phyloP scores from a whole-genome alignment of 2,113 vertebrate species.

The Lucifuga dentata region DNA sequence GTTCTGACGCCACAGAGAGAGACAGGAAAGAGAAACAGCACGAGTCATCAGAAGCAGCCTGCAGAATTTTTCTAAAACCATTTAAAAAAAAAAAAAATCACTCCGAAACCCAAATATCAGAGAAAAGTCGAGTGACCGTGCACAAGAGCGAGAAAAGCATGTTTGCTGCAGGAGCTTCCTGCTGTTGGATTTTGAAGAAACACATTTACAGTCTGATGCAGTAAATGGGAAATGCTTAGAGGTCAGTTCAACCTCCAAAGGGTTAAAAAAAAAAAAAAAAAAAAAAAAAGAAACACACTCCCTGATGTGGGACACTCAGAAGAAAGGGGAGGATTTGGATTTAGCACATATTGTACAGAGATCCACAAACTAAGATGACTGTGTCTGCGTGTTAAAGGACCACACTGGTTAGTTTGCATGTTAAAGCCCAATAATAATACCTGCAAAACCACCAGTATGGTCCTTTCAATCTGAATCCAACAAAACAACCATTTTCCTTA shows the following conservation, averaged over 20 bases:
- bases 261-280: not conserved
- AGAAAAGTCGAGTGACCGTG: slow-evolving; percentile 12
- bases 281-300: slow-evolving; percentile 36
- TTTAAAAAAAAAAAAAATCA: slow-evolving; percentile 16
- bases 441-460: no score
- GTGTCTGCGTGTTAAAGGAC: no score
- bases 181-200: slow-evolving; percentile 30
- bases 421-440: no score
- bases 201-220: slow-evolving; percentile 8
- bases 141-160: not conserved
- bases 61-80: not conserved
- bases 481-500: no score
- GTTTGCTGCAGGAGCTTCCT: slow-evolving; percentile 1
- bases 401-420: no score
- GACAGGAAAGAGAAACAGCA: slow-evolving; percentile 52
- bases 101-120: slow-evolving; percentile 21
- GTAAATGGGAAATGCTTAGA: not conserved
- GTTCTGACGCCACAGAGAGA: slow-evolving; percentile 79
- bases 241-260: slow-evolving; percentile 3
- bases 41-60: not conserved
- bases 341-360: slow-evolving; percentile 54
- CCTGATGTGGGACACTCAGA: slow-evolving; percentile 41
- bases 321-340: slow-evolving; percentile 3
- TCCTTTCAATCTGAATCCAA: no score
- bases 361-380: slow-evolving; percentile 26